Percentiles rank a stretch among this genome's conserved stretches.
Evolutionary conservation across 2,888 invertebrate genomes (phyloP).

Genomic region (Julus scandinavius): DNA sequence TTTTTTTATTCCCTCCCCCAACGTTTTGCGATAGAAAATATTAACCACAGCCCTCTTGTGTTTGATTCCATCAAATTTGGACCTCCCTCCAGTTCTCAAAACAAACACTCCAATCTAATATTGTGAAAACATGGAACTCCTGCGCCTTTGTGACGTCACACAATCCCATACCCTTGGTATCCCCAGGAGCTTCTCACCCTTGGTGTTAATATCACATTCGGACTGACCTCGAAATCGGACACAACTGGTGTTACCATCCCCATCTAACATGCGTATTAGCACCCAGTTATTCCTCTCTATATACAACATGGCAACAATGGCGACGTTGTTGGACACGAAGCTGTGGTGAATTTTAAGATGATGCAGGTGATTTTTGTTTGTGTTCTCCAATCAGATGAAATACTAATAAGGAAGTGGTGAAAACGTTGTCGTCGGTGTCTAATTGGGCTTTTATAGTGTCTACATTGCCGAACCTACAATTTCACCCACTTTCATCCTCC

Average conservation of each 20-base stretch:
- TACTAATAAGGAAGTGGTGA: slow-evolving; percentile 8
- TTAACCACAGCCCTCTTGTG: background rate
- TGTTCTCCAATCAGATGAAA: background rate
- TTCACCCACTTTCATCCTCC: slow-evolving; percentile 25
- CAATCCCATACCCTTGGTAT: no score
- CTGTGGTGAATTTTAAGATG: no score
- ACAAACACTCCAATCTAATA: background rate
- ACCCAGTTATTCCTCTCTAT: no score
- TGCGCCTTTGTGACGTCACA: background rate
- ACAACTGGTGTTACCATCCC: no score
- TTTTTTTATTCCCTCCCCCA: no score
- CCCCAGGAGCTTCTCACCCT: no score
- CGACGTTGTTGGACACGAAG: no score
- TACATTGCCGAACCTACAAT: background rate
- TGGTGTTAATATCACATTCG: no score
- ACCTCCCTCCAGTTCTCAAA: background rate
- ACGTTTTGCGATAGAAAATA: no score
- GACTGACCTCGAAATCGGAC: no score
- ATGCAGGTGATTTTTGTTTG: background rate
- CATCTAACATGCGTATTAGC: no score
- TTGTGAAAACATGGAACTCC: background rate
- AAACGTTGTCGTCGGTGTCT: slow-evolving; percentile 24
- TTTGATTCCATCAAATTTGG: background rate
- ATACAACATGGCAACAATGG: no score
- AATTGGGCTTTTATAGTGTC: background rate